Base-by-base conservation (phyloP, 2,888 invertebrate genomes). In the Leptinotarsa haldemani region DNA sequence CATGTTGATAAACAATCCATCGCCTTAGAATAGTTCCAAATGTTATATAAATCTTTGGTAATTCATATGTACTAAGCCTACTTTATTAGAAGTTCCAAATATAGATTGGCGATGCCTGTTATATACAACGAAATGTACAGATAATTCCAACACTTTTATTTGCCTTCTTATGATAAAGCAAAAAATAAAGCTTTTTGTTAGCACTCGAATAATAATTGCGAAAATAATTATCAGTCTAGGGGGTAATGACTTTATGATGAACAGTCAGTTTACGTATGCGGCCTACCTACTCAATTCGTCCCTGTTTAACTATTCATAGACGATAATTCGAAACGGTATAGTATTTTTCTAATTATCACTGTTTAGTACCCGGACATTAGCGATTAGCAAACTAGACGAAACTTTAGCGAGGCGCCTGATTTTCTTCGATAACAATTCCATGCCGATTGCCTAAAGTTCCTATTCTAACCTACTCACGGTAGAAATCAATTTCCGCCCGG, bases 191-290 rank as follows among this genome's bases (percentile, higher is more conserved):
- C 25, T 22, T n/a, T 40, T 0, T 30, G n/a, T 30, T 61, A 61
- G 15, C 61, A 30, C n/a, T 61, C n/a, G 40, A 30, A 25, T n/a
- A 1, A 61, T 61, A 61, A 61, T 61, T 40, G n/a, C 30, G 16
- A 30, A 61, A 30, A 25, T 61, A 40, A 61, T 61, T 30, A 25
- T 30, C 61, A n/a, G 61, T 61, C 61, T 40, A 3, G n/a, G 40
- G 61, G 18, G 61, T 61, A 61, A 61, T 40, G 61, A 61, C 61
- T 30, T 61, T 61, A 40, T 40, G 61, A 61, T 61, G 61, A 61
- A 61, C 61, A n/a, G 40, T 61, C 61, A n/a, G 3, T 40, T 61
- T 25, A 30, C n/a, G 18, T 61, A 30, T 30, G 30, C 5, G 40
- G 5, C 16, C 61, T 40, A 16, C 25, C 30, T 61, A 61, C 30